phyloP scores from a whole-genome alignment of 2,113 vertebrate species.

The Ornithorhynchus anatinus region DNA sequence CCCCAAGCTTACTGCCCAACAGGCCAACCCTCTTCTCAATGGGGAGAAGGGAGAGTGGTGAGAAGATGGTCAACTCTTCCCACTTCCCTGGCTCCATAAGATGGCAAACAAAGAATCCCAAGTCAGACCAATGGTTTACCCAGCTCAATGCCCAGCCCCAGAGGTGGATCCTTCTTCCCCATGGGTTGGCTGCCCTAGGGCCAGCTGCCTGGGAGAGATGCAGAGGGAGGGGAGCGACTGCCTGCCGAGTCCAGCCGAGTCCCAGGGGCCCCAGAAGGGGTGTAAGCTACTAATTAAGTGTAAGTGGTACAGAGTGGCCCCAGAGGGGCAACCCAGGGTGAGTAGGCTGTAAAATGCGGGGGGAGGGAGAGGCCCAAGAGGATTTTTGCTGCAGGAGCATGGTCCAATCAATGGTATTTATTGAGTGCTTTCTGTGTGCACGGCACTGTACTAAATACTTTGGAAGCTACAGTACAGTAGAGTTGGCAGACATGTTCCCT shows the following conservation, averaged over 20 bases:
- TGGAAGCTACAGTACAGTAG: no score
- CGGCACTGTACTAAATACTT: no score
- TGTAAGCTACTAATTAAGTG: slow-evolving; percentile 54
- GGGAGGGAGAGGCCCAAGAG: slow-evolving; percentile 11
- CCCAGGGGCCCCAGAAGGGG: slow-evolving; percentile 24
- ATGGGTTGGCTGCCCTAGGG: background rate
- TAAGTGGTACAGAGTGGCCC: slow-evolving; percentile 52
- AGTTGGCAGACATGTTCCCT: no score
- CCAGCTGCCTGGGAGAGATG: background rate
- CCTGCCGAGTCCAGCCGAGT: no score
- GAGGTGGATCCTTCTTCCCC: no score
- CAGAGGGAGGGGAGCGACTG: no score
- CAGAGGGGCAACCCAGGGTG: slow-evolving; percentile 47
- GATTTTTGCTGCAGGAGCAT: no score
- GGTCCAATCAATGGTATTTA: no score
- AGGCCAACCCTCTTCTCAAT: background rate
- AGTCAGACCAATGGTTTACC: no score
- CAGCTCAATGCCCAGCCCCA: no score
- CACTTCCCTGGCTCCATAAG: slow-evolving; percentile 13
- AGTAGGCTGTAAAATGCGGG: slow-evolving; percentile 45
- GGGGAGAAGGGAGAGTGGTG: background rate
- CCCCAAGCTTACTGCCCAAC: background rate
- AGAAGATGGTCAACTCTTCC: background rate
- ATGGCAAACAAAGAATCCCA: no score
- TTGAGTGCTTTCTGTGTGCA: no score